Evolutionary conservation across 2,113 vertebrate genomes (phyloP).

Genomic region (Otolemur garnettii): DNA sequence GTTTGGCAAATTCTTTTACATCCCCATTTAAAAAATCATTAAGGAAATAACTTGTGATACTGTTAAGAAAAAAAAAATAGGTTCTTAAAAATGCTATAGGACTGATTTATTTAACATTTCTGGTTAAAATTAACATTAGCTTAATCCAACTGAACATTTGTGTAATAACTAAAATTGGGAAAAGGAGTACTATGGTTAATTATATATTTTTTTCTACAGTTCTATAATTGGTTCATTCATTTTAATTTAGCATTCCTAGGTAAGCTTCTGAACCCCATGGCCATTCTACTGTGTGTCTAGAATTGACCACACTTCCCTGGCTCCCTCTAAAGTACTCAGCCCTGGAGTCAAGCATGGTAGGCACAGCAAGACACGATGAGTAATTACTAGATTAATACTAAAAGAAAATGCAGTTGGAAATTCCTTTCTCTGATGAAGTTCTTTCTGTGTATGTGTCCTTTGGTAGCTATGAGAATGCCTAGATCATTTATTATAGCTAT

Average conservation of each 20-base stretch:
- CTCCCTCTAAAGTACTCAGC: neutral
- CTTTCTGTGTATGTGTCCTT: neutral
- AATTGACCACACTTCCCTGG: neutral
- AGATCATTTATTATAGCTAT: neutral
- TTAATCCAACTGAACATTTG: neutral
- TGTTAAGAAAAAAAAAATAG: constrained; percentile 53
- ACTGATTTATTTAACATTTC: constrained; percentile 34
- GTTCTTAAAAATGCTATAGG: constrained; percentile 17
- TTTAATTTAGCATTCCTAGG: constrained; percentile 60
- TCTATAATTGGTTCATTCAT: constrained; percentile 65
- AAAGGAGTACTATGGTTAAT: constrained; percentile 56
- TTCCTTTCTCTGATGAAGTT: neutral
- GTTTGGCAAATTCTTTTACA: neutral
- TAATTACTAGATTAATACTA: neutral
- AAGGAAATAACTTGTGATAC: constrained; percentile 4
- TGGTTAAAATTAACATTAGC: constrained; percentile 17
- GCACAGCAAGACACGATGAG: neutral
- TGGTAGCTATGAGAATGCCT: neutral
- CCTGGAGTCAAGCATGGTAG: neutral
- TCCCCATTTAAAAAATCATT: neutral
- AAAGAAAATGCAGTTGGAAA: neutral
- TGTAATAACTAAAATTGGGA: constrained; percentile 52
- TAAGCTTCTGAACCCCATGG: neutral
- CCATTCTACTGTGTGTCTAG: neutral
- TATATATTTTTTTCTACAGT: constrained; percentile 39